phyloP scores from a whole-genome alignment of 2,113 vertebrate species.

The Corythoichthys haematopterus region DNA sequence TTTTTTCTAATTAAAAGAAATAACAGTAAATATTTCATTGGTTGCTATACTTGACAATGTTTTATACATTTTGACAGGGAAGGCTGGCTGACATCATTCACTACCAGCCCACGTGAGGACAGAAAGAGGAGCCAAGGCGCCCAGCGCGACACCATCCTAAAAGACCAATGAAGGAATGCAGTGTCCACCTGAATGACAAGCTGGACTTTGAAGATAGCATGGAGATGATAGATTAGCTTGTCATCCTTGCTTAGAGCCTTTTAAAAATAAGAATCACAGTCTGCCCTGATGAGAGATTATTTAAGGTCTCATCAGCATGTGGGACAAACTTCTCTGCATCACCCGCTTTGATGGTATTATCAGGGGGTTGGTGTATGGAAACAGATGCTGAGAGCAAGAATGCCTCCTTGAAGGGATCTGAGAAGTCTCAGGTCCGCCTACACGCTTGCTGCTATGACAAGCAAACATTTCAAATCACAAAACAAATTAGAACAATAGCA shows the following conservation, averaged over 20 bases:
- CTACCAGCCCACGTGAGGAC: background rate
- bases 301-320: background rate
- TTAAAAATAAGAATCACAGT: no score
- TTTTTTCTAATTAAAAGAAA: no score
- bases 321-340: background rate
- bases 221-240: background rate
- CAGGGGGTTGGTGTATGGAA: background rate
- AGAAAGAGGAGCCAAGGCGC: background rate
- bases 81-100: background rate
- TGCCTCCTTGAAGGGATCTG: slow-evolving; percentile 11
- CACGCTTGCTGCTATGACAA: no score
- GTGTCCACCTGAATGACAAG: background rate
- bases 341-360: slow-evolving; percentile 6
- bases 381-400: slow-evolving; percentile 12
- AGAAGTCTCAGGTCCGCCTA: no score
- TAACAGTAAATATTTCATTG: no score
- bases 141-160: background rate
- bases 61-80: no score
- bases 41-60: no score
- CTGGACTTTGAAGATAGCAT: background rate
- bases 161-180: background rate
- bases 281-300: background rate
- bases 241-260: background rate
- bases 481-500: slow-evolving; percentile 7
- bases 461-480: background rate